phyloP scores from a whole-genome alignment of 2,113 vertebrate species.

The Hemiprocne comata region DNA sequence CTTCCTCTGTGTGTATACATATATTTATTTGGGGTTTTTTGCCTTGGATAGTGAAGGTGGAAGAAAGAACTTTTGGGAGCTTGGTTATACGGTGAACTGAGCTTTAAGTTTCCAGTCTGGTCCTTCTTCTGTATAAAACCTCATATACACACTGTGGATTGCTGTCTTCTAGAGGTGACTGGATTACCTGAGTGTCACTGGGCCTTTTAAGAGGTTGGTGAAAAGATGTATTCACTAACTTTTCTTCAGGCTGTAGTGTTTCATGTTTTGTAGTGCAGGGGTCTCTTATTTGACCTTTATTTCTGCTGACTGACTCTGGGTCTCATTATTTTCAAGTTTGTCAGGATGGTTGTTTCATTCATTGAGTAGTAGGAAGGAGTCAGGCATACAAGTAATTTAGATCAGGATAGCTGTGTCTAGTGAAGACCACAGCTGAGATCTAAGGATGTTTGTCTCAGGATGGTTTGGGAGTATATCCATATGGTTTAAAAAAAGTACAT shows the following conservation, averaged over 20 bases:
- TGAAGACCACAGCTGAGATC: neutral
- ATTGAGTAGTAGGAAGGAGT: neutral
- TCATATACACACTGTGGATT: neutral
- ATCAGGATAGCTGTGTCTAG: neutral
- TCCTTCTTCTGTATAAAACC: neutral
- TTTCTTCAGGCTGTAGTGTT: neutral
- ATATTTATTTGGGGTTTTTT: neutral
- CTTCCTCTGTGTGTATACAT: accelerated
- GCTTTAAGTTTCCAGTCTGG: neutral
- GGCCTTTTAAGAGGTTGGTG: neutral
- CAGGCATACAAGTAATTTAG: neutral
- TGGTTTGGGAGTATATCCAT: neutral
- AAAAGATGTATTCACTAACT: neutral
- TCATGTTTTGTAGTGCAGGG: neutral
- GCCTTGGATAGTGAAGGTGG: neutral
- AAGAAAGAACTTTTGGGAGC: neutral
- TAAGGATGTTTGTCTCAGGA: neutral
- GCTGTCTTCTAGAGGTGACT: neutral
- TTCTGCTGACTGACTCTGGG: neutral
- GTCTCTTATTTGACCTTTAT: neutral
- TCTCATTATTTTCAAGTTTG: neutral
- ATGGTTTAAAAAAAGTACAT: neutral
- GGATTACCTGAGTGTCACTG: neutral
- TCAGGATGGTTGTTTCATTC: neutral
- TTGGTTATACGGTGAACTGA: neutral